Conservation (phyloP, 37 sponge, comb jelly and placozoan species). For the Oscarella lobularis region DNA sequence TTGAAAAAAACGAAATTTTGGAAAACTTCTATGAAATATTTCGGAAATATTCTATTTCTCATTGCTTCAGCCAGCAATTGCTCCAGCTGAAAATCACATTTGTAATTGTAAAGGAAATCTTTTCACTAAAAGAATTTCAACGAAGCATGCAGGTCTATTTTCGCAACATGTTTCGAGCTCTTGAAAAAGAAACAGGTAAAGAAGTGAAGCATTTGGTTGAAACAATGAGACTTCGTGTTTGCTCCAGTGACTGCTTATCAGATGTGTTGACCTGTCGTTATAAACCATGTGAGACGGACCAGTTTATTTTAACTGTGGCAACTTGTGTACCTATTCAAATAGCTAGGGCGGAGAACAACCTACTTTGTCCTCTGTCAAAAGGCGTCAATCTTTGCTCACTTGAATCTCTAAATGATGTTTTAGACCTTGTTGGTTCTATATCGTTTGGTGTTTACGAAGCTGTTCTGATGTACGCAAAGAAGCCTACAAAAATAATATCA, state of each 20-base stretch:
- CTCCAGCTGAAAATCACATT: no score
- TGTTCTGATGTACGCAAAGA: not conserved
- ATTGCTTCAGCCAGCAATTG: no score
- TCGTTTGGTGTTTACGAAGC: not conserved
- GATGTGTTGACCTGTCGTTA: no score
- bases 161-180: conserved; percentile 3
- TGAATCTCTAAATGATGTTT: not conserved
- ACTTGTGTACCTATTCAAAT: not conserved
- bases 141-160: no score
- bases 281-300: no score
- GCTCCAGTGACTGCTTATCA: no score
- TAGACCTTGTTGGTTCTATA: not conserved
- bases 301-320: no score
- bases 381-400: not conserved
- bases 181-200: not conserved
- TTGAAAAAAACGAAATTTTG: no score
- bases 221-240: not conserved
- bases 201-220: not conserved
- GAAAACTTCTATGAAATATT: no score
- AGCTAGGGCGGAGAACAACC: not conserved
- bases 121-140: no score
- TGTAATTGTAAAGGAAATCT: no score
- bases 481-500: not conserved
- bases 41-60: no score
- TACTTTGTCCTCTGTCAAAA: not conserved